Conservation (phyloP, 2,797 vertebrate genomes). For the Mormyrus hasselquistii region DNA sequence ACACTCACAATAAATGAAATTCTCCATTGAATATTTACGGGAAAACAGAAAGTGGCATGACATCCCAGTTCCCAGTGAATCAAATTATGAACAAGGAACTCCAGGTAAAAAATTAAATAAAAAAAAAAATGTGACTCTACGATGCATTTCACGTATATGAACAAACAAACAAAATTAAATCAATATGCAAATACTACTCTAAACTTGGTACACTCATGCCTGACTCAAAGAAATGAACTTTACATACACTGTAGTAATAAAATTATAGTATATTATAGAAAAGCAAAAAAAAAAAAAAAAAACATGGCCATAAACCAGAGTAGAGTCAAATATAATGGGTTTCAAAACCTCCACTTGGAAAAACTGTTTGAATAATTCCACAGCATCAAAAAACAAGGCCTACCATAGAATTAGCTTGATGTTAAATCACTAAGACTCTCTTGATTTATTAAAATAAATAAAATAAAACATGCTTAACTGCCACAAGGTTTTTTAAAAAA, state of each 20-base stretch:
- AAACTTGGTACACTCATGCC: background rate
- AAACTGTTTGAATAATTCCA: background rate
- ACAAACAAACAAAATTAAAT: background rate
- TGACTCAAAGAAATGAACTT: background rate
- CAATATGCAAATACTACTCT: background rate
- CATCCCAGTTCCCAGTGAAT: background rate
- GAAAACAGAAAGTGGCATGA: background rate
- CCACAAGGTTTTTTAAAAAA: conserved; percentile 31
- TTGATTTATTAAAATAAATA: background rate
- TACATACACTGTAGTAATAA: background rate
- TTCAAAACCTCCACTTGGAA: background rate
- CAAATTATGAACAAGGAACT: background rate
- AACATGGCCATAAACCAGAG: background rate
- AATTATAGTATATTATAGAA: background rate
- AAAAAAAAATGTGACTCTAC: background rate
- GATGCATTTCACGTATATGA: background rate
- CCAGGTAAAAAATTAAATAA: background rate
- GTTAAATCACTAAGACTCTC: background rate
- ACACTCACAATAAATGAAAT: background rate
- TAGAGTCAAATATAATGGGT: background rate
- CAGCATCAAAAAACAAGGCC: background rate
- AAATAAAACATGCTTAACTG: background rate
- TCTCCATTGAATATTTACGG: background rate
- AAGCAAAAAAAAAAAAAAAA: background rate
- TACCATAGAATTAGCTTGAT: background rate